Base-by-base conservation (phyloP, 35 echinoderm and acorn worm species). In the Ophioderma brevispina region DNA sequence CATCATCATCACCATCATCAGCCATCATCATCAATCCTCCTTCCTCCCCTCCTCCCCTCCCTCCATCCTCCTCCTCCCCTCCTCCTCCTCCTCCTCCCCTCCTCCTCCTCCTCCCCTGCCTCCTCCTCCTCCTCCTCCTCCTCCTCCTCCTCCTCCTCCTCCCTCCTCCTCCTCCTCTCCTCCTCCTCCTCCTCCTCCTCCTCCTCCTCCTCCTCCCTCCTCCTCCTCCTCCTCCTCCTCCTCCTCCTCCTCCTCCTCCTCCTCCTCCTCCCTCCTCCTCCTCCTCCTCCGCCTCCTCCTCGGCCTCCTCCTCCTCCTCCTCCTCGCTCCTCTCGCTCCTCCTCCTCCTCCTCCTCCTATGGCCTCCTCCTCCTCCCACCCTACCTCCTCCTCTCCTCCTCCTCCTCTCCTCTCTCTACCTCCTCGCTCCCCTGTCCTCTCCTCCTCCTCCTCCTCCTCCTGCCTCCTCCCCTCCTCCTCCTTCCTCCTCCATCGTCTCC, bases 171-270 rank as follows among this genome's bases (percentile, higher is more conserved):
- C 80, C 15, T 38, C 80, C 19, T 82, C 80, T 39, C 80, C 1
- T 39, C 41, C 80, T 39, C 80, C 80, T 39, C 41, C 80, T 39
- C 80, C 80, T 39, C 41, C 80, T 39, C 80, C 80, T 39, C 41
- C 80, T 39, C 80, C 80, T 39, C 1, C 80, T 39, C 80, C 80
- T 39, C 1, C 80, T 39, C 3, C 80, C 19, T 50, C 80, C 19
- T 1, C 80, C 19, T 50, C n/a, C n/a, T n/a, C n/a, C 80, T 39
- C 80, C 80, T 39, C 1, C 80, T 39, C 80, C 80, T 37, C 40
- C 80, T 37, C 80, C 0, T 40, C 15, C 80, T 40, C 80, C 5
- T 40, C 41, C 80, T 40, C 80, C 0, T 40, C 41, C 80, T 40
- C 80, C 0, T 40, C 17, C 80, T 40, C 80, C 80, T 39, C 41